These are phyloP conservation scores for Ecliptopera silaceata DNA, from an alignment of 2,888 invertebrate species.

Conservation along the genomic window DNA sequence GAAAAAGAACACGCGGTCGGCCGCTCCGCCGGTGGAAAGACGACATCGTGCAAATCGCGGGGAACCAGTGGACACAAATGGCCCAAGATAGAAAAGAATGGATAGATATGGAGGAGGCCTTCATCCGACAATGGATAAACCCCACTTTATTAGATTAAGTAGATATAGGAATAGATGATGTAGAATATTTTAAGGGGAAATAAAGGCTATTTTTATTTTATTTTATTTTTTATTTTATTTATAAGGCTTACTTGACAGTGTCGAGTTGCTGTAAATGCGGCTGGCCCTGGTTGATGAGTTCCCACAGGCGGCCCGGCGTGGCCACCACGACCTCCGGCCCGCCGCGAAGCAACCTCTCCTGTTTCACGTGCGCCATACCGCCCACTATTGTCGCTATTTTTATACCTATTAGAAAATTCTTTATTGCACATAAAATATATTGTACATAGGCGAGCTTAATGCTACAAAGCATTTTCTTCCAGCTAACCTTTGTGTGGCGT, in stretches of 20 bases:
- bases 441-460: no score
- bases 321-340: slow-evolving; percentile 97
- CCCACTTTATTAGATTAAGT: no score
- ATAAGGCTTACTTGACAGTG: slow-evolving; percentile 84
- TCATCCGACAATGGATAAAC: no score
- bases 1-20: background rate
- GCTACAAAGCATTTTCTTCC: no score
- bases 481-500: no score
- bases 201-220: no score
- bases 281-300: slow-evolving; percentile 91
- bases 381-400: slow-evolving; percentile 94
- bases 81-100: no score
- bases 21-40: background rate
- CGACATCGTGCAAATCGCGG: background rate
- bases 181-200: no score
- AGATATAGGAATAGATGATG: no score
- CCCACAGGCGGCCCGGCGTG: slow-evolving; percentile 98
- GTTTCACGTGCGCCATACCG: slow-evolving; percentile 97
- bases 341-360: slow-evolving; percentile 91
- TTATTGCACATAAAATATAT: no score
- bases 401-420: slow-evolving; percentile 68
- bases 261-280: slow-evolving; percentile 88
- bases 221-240: no score
- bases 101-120: no score
- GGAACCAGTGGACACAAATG: background rate